Evolutionary conservation across 1,140 invertebrate species (phyloP), one percentile per base, ranked within the genome.

Genomic region (Papilio dardanus): DNA sequence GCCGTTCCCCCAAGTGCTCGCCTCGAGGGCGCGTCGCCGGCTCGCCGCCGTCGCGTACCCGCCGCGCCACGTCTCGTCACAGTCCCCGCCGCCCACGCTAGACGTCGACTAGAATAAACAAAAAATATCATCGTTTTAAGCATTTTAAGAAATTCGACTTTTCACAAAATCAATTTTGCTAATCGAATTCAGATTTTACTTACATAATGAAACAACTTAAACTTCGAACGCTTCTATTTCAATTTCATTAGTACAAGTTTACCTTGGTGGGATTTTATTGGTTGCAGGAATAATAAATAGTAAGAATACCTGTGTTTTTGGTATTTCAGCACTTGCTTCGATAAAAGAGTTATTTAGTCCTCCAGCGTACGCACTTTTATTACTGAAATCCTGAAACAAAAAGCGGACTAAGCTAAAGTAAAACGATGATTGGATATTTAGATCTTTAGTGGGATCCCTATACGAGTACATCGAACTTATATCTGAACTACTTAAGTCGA

Each of bases 1-100:
- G 10, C 92, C 92, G 50, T 93, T 93, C 7, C 92, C 92, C 92
- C 92, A 93, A 6, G 84, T 66, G 73, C 85, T 86, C 0, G 90
- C 88, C 14, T 69, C 85, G 78, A 88, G 80, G 81, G 89, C 86
- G n/a, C 83, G 80, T 4, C 86, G 76, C 0, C 87, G 83, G 7
- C 85, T 83, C 2, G 89, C 89, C 3, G 89, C 89, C 0, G 89
- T 91, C 3, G 89, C 76, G 66, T 88, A 88, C 0, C 88, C 90
- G 6, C 91, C 88, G 5, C 86, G 84, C 87, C 88, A 90, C 1
- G 81, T 81, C 74, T 90, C 90, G 21, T 91, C 89, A 77, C 78
- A 10, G 58, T 46, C 8, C 88, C 86, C 65, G 83, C 54, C 30
- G 19, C 80, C 75, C 33, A 75, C 79, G 75, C 76, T 79, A 21